Conservation (phyloP, 1,140 invertebrate genomes). For the Anagrus nilaparvatae region DNA sequence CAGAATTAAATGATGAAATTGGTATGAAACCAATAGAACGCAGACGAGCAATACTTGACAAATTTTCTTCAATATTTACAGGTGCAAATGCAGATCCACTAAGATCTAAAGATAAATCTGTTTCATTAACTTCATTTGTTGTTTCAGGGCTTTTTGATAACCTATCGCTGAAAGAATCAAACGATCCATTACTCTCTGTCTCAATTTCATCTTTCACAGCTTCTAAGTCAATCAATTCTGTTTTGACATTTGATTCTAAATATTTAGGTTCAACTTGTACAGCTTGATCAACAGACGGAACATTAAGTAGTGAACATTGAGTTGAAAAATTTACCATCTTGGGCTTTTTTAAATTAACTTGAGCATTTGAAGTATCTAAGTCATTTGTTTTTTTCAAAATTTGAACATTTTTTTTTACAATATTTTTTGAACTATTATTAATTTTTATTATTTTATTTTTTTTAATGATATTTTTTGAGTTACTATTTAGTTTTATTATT, state of each 20-base stretch:
- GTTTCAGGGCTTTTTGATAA: no score
- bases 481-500: not conserved
- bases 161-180: no score
- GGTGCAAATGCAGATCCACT: conserved; percentile 32
- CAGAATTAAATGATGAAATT: conserved; percentile 17
- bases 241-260: conserved; percentile 17
- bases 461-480: not conserved
- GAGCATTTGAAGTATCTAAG: no score
- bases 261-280: conserved; percentile 7
- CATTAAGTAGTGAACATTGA: conserved; percentile 26
- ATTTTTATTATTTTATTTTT: not conserved
- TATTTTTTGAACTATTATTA: not conserved
- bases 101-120: no score
- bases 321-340: conserved; percentile 23
- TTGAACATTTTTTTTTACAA: not conserved
- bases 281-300: conserved; percentile 17
- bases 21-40: conserved; percentile 38
- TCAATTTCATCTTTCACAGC: conserved; percentile 25
- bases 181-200: conserved; percentile 14
- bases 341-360: no score
- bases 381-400: no score
- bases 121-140: no score
- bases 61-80: conserved; percentile 27
- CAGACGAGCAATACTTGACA: conserved; percentile 28
- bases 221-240: conserved; percentile 24